Conservation (phyloP, 2,888 invertebrate genomes). For the Halictus quadricinctus region DNA sequence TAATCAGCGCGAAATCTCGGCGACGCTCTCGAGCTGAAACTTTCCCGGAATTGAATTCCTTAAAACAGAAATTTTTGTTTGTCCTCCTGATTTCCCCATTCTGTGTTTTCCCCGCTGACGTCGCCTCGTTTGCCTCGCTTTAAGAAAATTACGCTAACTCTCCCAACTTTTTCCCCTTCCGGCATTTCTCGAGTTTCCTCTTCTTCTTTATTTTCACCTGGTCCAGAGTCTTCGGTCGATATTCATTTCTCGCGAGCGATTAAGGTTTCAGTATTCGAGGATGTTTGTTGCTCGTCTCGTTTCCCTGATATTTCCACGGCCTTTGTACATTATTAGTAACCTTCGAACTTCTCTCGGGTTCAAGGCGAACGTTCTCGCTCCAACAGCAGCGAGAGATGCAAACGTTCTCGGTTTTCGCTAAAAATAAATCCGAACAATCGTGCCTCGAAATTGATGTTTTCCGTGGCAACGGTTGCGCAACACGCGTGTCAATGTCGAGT, state of each 20-base stretch:
- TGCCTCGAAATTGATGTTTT: not conserved
- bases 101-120: not conserved
- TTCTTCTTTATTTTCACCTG: not conserved
- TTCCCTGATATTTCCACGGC: not conserved
- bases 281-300: not conserved
- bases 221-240: not conserved
- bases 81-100: not conserved
- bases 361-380: conserved; percentile 24
- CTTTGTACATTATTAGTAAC: conserved; percentile 16
- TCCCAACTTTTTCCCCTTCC: not conserved
- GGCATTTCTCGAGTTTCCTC: not conserved
- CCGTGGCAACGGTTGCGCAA: not conserved
- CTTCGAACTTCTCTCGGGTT: conserved; percentile 38
- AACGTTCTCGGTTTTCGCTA: conserved; percentile 24
- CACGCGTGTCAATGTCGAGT: not conserved
- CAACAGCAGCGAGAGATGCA: not conserved
- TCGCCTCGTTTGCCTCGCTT: not conserved
- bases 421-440: not conserved
- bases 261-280: not conserved
- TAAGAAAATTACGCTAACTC: not conserved
- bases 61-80: conserved; percentile 5
- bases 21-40: not conserved
- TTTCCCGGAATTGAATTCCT: conserved; percentile 7
- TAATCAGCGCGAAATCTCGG: conserved; percentile 11
- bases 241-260: not conserved